These are phyloP conservation scores for Drosophila pegasa DNA, from an alignment of 2,888 invertebrate genomes.

Conservation along the genomic window DNA sequence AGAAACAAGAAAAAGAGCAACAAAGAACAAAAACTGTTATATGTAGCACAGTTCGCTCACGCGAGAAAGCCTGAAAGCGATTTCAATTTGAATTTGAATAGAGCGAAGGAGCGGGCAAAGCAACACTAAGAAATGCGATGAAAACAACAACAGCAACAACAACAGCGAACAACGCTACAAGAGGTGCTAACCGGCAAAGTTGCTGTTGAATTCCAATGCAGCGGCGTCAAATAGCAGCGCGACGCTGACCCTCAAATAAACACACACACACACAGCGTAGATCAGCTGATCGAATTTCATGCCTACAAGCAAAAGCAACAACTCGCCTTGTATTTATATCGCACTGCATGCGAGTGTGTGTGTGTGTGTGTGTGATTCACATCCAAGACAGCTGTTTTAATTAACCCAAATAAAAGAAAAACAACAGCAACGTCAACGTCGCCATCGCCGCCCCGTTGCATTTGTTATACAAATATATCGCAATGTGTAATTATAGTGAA, in stretches of 20 bases:
- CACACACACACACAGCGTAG: conserved; percentile 19
- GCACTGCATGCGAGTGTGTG: conserved; percentile 16
- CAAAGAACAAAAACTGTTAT: conserved; percentile 34
- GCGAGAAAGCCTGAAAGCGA: conserved; percentile 54
- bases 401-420: conserved; percentile 68
- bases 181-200: conserved; percentile 39
- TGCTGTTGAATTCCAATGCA: conserved; percentile 46
- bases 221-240: conserved; percentile 20
- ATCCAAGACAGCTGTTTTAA: conserved; percentile 73
- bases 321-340: conserved; percentile 46
- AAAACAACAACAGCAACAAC: conserved; percentile 43
- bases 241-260: conserved; percentile 69
- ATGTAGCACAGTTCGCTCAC: conserved; percentile 42
- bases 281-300: conserved; percentile 76
- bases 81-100: conserved; percentile 57
- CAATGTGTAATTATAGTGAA: conserved; percentile 28
- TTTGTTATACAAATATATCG: conserved; percentile 42
- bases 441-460: conserved; percentile 25
- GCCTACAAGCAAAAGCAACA: conserved; percentile 52
- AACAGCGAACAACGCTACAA: neutral
- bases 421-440: conserved; percentile 39
- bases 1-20: conserved; percentile 22
- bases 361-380: conserved; percentile 35
- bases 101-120: conserved; percentile 15
- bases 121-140: conserved; percentile 26